Conservation (phyloP, 1,140 invertebrate species). For the Drosophila parabipectinata region DNA sequence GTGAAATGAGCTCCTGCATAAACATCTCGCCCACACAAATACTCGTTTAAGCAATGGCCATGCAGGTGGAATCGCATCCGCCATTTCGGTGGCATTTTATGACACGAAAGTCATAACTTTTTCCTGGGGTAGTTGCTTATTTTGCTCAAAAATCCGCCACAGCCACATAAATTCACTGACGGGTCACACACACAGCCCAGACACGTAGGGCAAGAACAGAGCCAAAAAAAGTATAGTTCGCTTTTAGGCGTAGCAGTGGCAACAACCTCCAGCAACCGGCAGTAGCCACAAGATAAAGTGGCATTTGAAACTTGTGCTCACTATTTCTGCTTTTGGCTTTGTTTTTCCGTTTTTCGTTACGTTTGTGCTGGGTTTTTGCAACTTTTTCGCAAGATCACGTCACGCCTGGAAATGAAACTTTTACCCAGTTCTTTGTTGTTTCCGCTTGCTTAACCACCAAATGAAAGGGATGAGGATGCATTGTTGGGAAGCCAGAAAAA, state of each 20-base stretch:
- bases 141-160: conserved; percentile 72
- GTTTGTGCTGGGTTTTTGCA: conserved; percentile 8
- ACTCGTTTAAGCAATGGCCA: conserved; percentile 41
- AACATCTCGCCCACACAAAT: conserved; percentile 54
- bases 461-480: conserved; percentile 27
- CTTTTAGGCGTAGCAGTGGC: conserved; percentile 39
- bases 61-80: conserved; percentile 62
- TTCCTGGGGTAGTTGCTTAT: conserved; percentile 60
- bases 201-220: conserved; percentile 1
- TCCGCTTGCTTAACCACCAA: conserved; percentile 40
- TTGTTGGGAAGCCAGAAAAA: not conserved
- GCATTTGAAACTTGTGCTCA: conserved; percentile 72
- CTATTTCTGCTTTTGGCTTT: conserved; percentile 40
- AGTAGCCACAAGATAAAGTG: conserved; percentile 70
- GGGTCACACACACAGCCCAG: conserved; percentile 34
- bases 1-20: conserved; percentile 81
- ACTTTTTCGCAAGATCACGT: conserved; percentile 48
- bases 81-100: conserved; percentile 68
- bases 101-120: conserved; percentile 78
- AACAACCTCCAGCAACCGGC: conserved; percentile 7
- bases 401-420: conserved; percentile 40
- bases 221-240: conserved; percentile 56
- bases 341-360: conserved; percentile 30
- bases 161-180: conserved; percentile 69
- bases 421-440: conserved; percentile 21